phyloP scores from a whole-genome alignment of 1,140 invertebrate species.

The Drosophila neocordata region DNA sequence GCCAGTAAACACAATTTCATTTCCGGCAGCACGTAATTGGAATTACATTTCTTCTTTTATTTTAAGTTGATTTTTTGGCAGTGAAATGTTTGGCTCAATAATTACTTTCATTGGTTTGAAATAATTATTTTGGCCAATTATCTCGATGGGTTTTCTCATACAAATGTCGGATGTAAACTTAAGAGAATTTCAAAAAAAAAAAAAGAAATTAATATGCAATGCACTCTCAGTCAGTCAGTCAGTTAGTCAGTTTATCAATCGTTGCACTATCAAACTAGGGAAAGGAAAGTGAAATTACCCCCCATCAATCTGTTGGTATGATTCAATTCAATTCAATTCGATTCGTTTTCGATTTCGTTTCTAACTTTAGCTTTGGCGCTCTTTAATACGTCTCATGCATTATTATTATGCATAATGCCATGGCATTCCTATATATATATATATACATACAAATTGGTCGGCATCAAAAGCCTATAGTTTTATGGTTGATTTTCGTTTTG shows the following conservation, averaged over 20 bases:
- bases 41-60: conserved; percentile 49
- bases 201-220: conserved; percentile 49
- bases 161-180: conserved; percentile 51
- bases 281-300: conserved; percentile 76
- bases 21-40: conserved; percentile 74
- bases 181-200: conserved; percentile 34
- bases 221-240: conserved; percentile 48
- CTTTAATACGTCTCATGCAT: conserved; percentile 70
- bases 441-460: conserved; percentile 19
- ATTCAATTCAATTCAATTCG: conserved; percentile 63
- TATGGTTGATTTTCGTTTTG: conserved; percentile 3
- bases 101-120: conserved; percentile 50
- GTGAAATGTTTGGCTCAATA: conserved; percentile 60
- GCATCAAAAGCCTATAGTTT: conserved; percentile 56
- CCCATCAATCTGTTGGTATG: conserved; percentile 5
- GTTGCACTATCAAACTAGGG: conserved; percentile 43
- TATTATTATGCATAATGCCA: conserved; percentile 60
- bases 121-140: conserved; percentile 45
- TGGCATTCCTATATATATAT: conserved; percentile 13
- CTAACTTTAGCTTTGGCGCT: conserved; percentile 56
- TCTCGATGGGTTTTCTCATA: conserved; percentile 26
- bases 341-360: conserved; percentile 77
- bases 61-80: conserved; percentile 58
- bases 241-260: conserved; percentile 39
- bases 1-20: conserved; percentile 44